Conservation (phyloP, 2,888 invertebrate genomes). For the Iphiclides podalirius region DNA sequence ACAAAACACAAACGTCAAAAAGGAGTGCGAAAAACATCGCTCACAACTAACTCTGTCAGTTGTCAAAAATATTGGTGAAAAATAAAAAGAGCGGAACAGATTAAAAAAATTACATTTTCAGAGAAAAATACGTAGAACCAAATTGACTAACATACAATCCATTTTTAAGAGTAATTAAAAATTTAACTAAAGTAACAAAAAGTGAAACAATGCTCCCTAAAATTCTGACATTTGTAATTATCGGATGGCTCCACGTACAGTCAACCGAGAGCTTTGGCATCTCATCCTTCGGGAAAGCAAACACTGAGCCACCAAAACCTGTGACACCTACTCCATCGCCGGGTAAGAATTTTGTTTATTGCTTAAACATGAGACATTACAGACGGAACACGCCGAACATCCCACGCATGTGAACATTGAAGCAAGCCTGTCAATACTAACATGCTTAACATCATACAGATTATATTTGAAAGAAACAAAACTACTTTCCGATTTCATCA, state of each 20-base stretch:
- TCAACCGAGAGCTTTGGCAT: conserved; percentile 56
- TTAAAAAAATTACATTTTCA: conserved; percentile 4
- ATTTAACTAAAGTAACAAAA: too few relatives aligned
- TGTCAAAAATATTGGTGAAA: conserved; percentile 3
- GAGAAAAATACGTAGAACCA: too few relatives aligned
- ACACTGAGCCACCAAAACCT: conserved; percentile 64
- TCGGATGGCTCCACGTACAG: conserved; percentile 44
- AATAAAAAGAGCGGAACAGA: background rate
- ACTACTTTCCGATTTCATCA: background rate
- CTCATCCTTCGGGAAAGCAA: conserved; percentile 68
- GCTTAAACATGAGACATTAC: conserved; percentile 25
- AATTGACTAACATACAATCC: too few relatives aligned
- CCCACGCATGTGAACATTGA: conserved; percentile 14
- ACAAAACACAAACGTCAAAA: background rate
- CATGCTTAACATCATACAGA: conserved; percentile 12
- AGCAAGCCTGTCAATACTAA: conserved; percentile 12
- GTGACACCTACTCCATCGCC: conserved; percentile 58
- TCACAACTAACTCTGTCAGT: conserved; percentile 8
- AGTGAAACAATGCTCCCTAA: conserved; percentile 18
- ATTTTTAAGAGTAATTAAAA: too few relatives aligned
- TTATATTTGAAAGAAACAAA: background rate
- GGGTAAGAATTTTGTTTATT: conserved; percentile 56
- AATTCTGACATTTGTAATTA: conserved; percentile 39
- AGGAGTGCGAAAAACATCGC: background rate
- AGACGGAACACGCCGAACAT: conserved; percentile 23